These are phyloP conservation scores for Drusus annulatus DNA, from an alignment of 1,140 invertebrate genomes.

Conservation along the genomic window DNA sequence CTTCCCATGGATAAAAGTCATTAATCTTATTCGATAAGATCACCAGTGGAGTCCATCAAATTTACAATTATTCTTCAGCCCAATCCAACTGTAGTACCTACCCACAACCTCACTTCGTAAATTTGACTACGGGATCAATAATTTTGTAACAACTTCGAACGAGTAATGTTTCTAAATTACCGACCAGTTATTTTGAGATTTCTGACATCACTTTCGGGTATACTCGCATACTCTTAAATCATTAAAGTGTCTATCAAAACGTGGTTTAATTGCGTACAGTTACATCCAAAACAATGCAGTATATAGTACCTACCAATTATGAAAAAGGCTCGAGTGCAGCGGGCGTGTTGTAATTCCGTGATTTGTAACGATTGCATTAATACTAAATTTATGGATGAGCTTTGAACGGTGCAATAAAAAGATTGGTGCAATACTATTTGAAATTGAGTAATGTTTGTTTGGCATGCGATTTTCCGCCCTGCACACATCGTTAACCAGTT, in stretches of 20 bases:
- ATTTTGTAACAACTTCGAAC: no score
- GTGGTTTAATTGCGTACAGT: no score
- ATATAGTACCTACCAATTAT: no score
- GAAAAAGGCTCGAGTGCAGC: neutral
- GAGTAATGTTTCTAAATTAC: no score
- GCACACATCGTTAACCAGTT: neutral
- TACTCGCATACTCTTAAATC: no score
- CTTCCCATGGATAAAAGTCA: neutral
- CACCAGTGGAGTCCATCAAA: constrained; percentile 8
- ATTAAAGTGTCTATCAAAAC: no score
- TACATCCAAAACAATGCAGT: no score
- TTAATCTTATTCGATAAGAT: constrained; percentile 33
- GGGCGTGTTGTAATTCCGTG: neutral
- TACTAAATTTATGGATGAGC: constrained; percentile 9
- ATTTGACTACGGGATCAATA: no score
- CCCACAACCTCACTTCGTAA: no score
- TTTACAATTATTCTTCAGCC: neutral
- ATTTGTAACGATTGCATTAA: constrained; percentile 23
- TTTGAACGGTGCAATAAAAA: constrained; percentile 24
- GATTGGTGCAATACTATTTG: constrained; percentile 11
- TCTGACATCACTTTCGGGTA: no score
- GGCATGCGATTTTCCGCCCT: constrained; percentile 17
- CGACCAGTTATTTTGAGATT: no score
- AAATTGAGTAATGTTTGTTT: constrained; percentile 1
- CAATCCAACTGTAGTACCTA: neutral